Evolutionary conservation across 2,113 vertebrate genomes (phyloP).

Genomic region (Scomber colias): DNA sequence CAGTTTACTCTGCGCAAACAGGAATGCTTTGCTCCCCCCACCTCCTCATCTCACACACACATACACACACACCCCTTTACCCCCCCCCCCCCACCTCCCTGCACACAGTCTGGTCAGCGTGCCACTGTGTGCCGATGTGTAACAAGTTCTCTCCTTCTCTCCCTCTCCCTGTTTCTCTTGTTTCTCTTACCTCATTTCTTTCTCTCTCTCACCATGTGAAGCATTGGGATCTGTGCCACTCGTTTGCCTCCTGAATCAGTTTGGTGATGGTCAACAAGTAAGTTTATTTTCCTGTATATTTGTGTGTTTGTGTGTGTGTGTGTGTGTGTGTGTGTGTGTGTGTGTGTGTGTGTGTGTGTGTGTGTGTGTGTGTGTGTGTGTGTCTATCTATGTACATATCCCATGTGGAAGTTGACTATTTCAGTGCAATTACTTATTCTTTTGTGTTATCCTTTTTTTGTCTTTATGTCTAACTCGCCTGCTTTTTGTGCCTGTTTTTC

Average conservation of each 20-base stretch:
- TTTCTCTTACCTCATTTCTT: slow-evolving; percentile 26
- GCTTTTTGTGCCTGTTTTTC: slow-evolving; percentile 32
- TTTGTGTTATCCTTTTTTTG: slow-evolving; percentile 46
- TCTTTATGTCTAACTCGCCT: slow-evolving; percentile 27
- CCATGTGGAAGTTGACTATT: slow-evolving; percentile 22
- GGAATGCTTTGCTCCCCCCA: slow-evolving; percentile 57
- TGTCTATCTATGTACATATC: background rate
- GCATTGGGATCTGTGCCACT: slow-evolving; percentile 44
- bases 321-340: background rate
- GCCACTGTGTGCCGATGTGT: slow-evolving; percentile 66
- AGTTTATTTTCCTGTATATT: slow-evolving; percentile 31
- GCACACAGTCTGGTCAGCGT: slow-evolving; percentile 68
- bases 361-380: background rate
- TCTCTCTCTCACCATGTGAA: slow-evolving; percentile 52
- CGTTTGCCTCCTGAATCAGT: slow-evolving; percentile 33
- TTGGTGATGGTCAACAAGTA: slow-evolving; percentile 66
- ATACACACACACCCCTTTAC: slow-evolving; percentile 22
- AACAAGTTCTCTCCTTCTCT: slow-evolving; percentile 62
- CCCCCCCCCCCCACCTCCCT: slow-evolving; percentile 44
- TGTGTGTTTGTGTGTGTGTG: background rate
- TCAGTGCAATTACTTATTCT: slow-evolving; percentile 42
- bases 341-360: too few species aligned
- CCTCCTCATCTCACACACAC: slow-evolving; percentile 5
- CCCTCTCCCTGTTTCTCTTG: slow-evolving; percentile 6
- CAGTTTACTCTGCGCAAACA: slow-evolving; percentile 75